Evolutionary conservation across 2,797 vertebrate species (phyloP).

Genomic region (Gallirallus australis): DNA sequence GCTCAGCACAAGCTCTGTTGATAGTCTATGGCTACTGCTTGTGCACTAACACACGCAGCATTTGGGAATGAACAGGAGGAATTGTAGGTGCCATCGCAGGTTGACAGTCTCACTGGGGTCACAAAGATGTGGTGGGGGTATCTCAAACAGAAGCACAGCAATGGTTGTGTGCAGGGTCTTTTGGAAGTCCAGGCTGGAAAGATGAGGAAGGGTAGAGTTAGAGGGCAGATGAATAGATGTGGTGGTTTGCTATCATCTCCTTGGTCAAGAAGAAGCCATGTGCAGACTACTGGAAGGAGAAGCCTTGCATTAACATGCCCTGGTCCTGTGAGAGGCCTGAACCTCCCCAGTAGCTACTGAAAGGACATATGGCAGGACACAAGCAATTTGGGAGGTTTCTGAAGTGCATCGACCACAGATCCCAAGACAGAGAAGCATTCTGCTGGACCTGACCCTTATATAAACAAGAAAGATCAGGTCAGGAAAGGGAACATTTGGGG

Average conservation of each 20-base stretch:
- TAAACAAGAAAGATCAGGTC: not conserved
- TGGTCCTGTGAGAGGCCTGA: not conserved
- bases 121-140: rapidly evolving
- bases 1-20: not conserved
- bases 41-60: rapidly evolving
- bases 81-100: not conserved
- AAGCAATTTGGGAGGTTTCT: not conserved
- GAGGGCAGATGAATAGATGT: not conserved
- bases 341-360: too few relatives aligned
- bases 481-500: not conserved
- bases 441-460: not conserved
- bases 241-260: not conserved
- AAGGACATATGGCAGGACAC: not conserved
- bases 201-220: not conserved
- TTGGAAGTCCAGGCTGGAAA: not conserved
- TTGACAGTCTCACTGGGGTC: rapidly evolving
- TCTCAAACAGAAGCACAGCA: not conserved
- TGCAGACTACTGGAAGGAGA: not conserved
- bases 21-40: not conserved
- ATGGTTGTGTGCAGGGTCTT: not conserved
- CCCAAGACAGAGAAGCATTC: rapidly evolving
- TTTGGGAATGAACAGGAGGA: rapidly evolving
- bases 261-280: not conserved
- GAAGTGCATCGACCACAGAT: not conserved
- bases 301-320: not conserved